phyloP scores from a whole-genome alignment of 2,888 invertebrate species.

The Craniophora ligustri region DNA sequence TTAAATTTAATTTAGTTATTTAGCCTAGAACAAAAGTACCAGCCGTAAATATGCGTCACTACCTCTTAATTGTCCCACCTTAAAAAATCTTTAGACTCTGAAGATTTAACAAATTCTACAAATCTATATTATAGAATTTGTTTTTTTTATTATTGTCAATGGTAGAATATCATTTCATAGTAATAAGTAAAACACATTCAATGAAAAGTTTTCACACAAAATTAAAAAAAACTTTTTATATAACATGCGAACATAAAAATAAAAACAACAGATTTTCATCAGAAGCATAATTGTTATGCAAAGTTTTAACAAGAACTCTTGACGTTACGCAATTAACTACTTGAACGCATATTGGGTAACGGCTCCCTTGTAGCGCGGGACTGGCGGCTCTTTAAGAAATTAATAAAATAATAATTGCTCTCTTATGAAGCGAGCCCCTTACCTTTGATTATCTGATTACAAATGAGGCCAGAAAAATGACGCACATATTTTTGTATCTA shows the following conservation, averaged over 20 bases:
- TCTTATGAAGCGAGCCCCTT: constrained; percentile 58
- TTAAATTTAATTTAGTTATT: too few species aligned
- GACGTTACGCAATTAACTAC: constrained; percentile 55
- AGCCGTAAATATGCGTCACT: too few species aligned
- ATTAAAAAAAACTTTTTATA: too few species aligned
- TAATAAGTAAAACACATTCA: too few species aligned
- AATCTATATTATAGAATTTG: too few species aligned
- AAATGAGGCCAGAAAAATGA: constrained; percentile 41
- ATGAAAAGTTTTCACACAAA: too few species aligned
- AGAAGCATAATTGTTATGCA: constrained; percentile 26
- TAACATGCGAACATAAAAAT: constrained; percentile 6
- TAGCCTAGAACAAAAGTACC: too few species aligned
- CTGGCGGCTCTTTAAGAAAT: constrained; percentile 63
- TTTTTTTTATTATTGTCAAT: too few species aligned
- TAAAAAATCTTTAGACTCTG: too few species aligned
- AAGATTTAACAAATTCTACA: too few species aligned
- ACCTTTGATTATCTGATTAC: constrained; percentile 61
- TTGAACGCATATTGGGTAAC: constrained; percentile 59
- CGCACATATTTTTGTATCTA: constrained; percentile 1
- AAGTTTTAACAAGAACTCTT: constrained; percentile 35
- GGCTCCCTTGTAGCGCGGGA: constrained; percentile 47
- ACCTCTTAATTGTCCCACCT: too few species aligned
- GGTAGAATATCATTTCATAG: too few species aligned
- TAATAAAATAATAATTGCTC: constrained; percentile 76
- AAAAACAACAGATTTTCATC: constrained; percentile 28